Evolutionary conservation across 2,797 vertebrate species (phyloP), one percentile per base, ranked within the genome.

Genomic region (Podarcis siculus): DNA sequence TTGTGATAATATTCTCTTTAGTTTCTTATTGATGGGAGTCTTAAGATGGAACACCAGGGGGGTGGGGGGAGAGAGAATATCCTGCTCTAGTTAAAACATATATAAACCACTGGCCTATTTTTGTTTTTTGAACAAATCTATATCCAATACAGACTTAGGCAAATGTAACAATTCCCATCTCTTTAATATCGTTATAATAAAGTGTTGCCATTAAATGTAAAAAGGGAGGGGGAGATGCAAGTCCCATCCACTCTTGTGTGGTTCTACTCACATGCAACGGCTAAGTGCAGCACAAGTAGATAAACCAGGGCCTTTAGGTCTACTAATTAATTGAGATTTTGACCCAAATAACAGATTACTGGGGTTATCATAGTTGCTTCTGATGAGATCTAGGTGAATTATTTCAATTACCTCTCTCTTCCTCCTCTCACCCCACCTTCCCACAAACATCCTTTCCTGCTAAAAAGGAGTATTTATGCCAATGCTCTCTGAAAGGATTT

Each of bases 21-120:
- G 61, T 85, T 93, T 86, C 88, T 67, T 79, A 35, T 7, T 0
- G 32, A 86, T 67, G n/a, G 86, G 89, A 87, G 89, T 90, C 92
- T 92, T 92, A 37, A 84, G 19, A 80, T 91, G 90, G 93, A 66
- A 45, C 12, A 86, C 85, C 90, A 89, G 7, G 71, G 92, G 92
- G 79, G 0, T 1, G 19, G 61, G 17, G 90, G 90, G 91, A 91
- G 83, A 87, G 39, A 75, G 55, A 89, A 49, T 87, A 91, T 83
- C 86, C 91, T 87, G 86, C 58, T 86, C 93, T 94, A 90, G 87
- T 89, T 92, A 91, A 94, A 95, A 92, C 81, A 92, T 25, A 32
- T 81, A 76, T 39, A 61, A 72, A 91, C 91, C 87, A 89, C 80
- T 93, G 83, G 49, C 49, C 49, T 55, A 55, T 55, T 55, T 55